Percentiles rank a stretch among this genome's conserved stretches.
Conservation (phyloP, 1,140 invertebrate genomes). For the Melanaphis sacchari region DNA sequence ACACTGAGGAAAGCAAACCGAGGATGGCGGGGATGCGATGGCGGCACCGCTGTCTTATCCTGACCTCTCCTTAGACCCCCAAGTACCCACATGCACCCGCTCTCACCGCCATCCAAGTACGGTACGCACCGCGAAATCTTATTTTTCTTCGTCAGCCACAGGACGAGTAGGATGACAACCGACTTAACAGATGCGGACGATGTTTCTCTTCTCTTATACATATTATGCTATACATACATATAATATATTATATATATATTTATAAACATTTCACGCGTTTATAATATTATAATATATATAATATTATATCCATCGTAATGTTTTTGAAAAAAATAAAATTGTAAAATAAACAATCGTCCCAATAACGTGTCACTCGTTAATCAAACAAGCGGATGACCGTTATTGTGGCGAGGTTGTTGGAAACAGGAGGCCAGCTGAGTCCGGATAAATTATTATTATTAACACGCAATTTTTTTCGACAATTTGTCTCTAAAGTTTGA, state of each 20-base stretch:
- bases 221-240: not conserved
- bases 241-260: not conserved
- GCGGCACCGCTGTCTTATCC: not conserved
- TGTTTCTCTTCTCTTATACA: constrained; percentile 7
- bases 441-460: not conserved
- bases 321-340: not conserved
- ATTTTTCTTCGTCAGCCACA: not conserved
- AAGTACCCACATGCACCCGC: not conserved
- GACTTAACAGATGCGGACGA: not conserved
- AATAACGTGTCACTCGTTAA: not conserved
- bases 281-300: not conserved
- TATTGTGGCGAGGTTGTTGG: not conserved
- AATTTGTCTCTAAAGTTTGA: not conserved
- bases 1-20: constrained; percentile 39
- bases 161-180: not conserved
- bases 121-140: not conserved
- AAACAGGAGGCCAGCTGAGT: not conserved
- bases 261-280: not conserved
- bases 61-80: not conserved
- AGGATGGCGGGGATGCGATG: not conserved
- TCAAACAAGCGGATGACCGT: not conserved
- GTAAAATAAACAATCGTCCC: not conserved
- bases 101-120: not conserved
- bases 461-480: not conserved
- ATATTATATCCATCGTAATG: not conserved